phyloP scores from a whole-genome alignment of 2,888 invertebrate species.

The Trichogramma evanescens region DNA sequence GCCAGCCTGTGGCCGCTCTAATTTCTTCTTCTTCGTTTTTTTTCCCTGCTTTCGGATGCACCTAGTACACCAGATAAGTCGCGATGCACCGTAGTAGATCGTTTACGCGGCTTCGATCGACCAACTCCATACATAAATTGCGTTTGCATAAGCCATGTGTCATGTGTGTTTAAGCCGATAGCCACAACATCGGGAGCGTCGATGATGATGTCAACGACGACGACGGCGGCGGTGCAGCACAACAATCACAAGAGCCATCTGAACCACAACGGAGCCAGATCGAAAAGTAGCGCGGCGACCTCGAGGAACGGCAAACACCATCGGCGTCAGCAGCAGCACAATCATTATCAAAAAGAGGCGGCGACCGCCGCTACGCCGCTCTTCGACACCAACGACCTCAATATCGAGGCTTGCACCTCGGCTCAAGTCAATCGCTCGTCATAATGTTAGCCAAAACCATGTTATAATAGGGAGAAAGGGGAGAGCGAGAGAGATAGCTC shows the following conservation, averaged over 20 bases:
- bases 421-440: conserved; percentile 28
- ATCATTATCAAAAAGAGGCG: conserved; percentile 1
- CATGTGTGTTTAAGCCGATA: conserved; percentile 30
- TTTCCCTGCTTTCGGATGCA: too few species aligned
- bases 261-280: conserved; percentile 25
- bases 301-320: too few species aligned
- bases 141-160: too few species aligned
- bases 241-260: conserved; percentile 25
- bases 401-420: conserved; percentile 31
- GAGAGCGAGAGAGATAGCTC: too few species aligned
- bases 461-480: too few species aligned
- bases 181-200: conserved; percentile 36
- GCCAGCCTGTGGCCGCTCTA: neutral
- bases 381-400: conserved; percentile 30
- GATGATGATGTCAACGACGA: conserved; percentile 24
- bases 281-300: conserved; percentile 20
- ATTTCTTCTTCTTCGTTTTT: neutral
- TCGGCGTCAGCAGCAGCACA: too few species aligned
- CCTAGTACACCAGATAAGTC: too few species aligned
- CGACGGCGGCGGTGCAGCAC: conserved; percentile 25
- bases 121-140: too few species aligned
- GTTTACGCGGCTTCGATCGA: too few species aligned
- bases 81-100: too few species aligned
- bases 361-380: conserved; percentile 31
- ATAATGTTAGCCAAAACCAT: neutral